Conservation (phyloP, 2,113 vertebrate genomes). For the Cromileptes altivelis region DNA sequence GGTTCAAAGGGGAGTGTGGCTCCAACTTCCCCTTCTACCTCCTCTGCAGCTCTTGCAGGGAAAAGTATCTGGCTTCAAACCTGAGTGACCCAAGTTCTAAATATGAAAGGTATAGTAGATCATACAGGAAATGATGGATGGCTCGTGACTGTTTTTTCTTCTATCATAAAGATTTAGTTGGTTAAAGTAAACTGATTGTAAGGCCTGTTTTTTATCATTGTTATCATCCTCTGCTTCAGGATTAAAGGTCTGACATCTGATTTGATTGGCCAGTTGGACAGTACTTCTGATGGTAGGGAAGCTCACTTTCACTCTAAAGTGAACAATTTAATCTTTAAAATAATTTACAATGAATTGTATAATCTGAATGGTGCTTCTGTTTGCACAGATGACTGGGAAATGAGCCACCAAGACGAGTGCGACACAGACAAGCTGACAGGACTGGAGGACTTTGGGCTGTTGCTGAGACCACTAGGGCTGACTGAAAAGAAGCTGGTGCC, state of each 20-base stretch:
- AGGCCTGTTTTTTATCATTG: neutral
- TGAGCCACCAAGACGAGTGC: slow-evolving; percentile 74
- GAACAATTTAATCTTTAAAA: neutral
- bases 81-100: slow-evolving; percentile 70
- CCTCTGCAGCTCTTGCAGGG: slow-evolving; percentile 85
- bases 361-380: slow-evolving; percentile 19
- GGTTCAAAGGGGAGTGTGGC: slow-evolving; percentile 89
- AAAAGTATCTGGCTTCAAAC: slow-evolving; percentile 84
- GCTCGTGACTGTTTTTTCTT: neutral
- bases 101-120: slow-evolving; percentile 76
- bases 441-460: slow-evolving; percentile 85
- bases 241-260: slow-evolving; percentile 84
- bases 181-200: neutral
- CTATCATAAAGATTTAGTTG: neutral
- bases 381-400: slow-evolving; percentile 86
- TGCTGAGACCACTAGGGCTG: slow-evolving; percentile 84
- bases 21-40: slow-evolving; percentile 89
- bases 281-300: slow-evolving; percentile 84
- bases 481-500: slow-evolving; percentile 86
- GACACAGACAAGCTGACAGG: slow-evolving; percentile 84
- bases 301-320: neutral
- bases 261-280: slow-evolving; percentile 86
- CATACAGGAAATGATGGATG: neutral
- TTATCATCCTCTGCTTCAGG: slow-evolving; percentile 62
- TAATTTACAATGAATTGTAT: neutral